Base-by-base conservation (phyloP, 1,140 invertebrate genomes). In the Aphaenogaster ashmeadi region DNA sequence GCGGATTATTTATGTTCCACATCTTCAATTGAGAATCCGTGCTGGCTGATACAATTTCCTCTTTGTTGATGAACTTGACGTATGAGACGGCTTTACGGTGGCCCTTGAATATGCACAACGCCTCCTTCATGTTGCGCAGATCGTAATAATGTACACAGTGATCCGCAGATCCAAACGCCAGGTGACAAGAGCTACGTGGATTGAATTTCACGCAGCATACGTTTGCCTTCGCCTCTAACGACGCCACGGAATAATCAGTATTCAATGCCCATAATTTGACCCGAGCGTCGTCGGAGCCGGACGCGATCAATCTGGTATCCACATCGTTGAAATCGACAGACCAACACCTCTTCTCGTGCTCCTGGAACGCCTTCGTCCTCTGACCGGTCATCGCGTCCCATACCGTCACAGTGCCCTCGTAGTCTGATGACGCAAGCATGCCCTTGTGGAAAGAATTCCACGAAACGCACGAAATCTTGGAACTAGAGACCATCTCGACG, bases 81-180 rank as follows among this genome's bases (percentile, higher is more conserved):
- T 99, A 99, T 7, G 98, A 99, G 0, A 99, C 99, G 47, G 99
- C 99, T 95, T 99, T 99, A 75, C 97, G 97, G 94, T 99, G 99
- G 9, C 98, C 99, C 92, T 98, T 98, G 92, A 99, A 99, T 36
- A 99, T 96, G 47, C 97, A 97, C 9, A 99, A 95, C 2, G 98
- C 97, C 87, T 98, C 97, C 87, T 98, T 97, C 93, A 98, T 97
- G 89, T 99, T 98, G 47, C 99, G 96, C 60, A 99, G 96, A 95
- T 99, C 99, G 94, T 99, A 99, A 94, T 99, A 99, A 96, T 99
- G 98, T 58, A 99, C 98, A 96, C 98, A 99, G 94, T 99, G 99
- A 96, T 99, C 99, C 5, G 99, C 99, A 13, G 98, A 99, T 21
- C 99, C 99, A 96, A 99, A 99, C 2, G 99, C 98, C 41, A 99